Percentiles rank a stretch among this genome's conserved stretches.
These are phyloP conservation scores for Orthosia incerta DNA, from an alignment of 2,888 invertebrate genomes.

Conservation along the genomic window DNA sequence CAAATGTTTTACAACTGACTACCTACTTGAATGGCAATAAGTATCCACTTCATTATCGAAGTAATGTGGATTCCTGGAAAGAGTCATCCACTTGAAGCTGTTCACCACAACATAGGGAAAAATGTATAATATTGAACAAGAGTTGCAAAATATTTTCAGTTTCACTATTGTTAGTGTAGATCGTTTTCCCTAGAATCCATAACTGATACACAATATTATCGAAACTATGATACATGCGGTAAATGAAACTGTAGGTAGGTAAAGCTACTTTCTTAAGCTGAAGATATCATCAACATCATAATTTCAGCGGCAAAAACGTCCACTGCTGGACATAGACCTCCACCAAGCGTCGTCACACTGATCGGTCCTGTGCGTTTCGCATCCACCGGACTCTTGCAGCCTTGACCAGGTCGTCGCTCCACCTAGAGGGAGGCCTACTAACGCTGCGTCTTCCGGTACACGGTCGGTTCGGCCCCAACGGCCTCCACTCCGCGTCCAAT, in stretches of 20 bases:
- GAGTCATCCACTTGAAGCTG: slow-evolving; percentile 9
- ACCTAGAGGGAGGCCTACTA: too few relatives aligned
- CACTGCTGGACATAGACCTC: too few relatives aligned
- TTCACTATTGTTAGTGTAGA: background rate
- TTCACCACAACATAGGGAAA: slow-evolving; percentile 17
- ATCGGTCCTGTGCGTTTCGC: too few relatives aligned
- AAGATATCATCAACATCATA: background rate
- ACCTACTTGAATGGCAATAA: background rate
- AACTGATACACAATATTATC: slow-evolving; percentile 6
- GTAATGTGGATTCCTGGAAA: slow-evolving; percentile 4
- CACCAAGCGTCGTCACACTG: too few relatives aligned
- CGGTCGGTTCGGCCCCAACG: too few relatives aligned
- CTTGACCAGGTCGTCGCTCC: too few relatives aligned
- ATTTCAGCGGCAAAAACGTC: too few relatives aligned
- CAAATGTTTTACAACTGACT: background rate
- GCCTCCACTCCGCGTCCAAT: too few relatives aligned
- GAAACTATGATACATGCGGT: background rate
- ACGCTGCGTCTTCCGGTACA: too few relatives aligned
- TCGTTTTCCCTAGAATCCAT: background rate
- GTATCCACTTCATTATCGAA: slow-evolving; percentile 9
- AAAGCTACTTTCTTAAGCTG: background rate
- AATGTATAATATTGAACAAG: slow-evolving; percentile 33
- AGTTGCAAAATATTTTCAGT: slow-evolving; percentile 35
- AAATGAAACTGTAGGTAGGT: background rate
- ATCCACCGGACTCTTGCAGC: too few relatives aligned